Conservation (phyloP, 2,888 invertebrate genomes). For the Girardia tigrina region DNA sequence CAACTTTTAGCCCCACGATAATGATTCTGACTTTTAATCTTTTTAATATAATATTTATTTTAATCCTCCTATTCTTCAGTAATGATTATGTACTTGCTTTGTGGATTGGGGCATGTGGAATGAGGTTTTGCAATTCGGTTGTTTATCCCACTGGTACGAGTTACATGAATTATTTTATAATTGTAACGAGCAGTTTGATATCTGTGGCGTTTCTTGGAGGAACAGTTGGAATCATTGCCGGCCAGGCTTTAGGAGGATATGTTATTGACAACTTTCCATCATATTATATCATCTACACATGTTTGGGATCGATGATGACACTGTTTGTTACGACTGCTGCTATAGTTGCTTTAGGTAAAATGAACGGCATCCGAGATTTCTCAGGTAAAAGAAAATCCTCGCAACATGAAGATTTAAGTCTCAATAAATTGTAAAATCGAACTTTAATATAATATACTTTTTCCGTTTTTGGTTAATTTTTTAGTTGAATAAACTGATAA, state of each 20-base stretch:
- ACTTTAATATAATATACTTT: too few species aligned
- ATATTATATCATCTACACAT: neutral
- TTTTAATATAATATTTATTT: neutral
- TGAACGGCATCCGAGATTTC: neutral
- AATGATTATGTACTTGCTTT: neutral
- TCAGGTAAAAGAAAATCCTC: too few species aligned
- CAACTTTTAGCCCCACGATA: neutral
- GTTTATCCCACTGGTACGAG: neutral
- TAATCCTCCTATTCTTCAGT: neutral
- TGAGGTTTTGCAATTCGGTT: slow-evolving; percentile 11
- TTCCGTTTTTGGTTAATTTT: too few species aligned
- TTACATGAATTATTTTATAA: neutral
- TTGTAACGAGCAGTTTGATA: neutral
- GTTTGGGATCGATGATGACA: neutral
- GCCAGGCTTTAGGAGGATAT: neutral
- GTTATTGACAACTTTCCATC: neutral
- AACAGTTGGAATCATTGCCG: neutral
- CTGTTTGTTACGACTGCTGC: neutral
- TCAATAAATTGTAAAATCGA: too few species aligned
- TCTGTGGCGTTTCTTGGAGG: neutral
- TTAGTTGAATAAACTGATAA: too few species aligned
- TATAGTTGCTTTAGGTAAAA: neutral
- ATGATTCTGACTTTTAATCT: neutral
- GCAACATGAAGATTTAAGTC: too few species aligned
- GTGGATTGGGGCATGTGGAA: slow-evolving; percentile 1